Base-by-base conservation (phyloP, 2,888 invertebrate species). In the Lymantria dispar region DNA sequence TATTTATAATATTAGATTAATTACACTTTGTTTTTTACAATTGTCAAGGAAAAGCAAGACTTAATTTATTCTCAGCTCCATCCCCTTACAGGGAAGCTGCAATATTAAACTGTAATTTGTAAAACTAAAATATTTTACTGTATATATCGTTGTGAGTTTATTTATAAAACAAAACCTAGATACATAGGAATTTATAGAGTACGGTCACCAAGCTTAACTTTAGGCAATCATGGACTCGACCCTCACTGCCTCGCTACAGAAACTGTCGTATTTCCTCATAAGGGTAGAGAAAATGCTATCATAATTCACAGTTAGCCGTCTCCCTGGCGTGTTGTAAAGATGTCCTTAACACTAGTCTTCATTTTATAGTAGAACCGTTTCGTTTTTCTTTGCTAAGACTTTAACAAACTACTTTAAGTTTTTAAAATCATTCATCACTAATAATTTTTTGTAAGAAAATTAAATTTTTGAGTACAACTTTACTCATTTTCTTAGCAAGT, bases 251-350 rank as follows among this genome's bases (percentile, higher is more conserved):
- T 76, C 66, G 61, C 73, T 66, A 78, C 73, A 73, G 80, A 81
- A 85, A 85, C 85, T 87, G 87, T 86, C 88, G 89, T 90, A 87
- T 89, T 89, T 90, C 84, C 89, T 90, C 88, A 89, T 90, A 87
- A 88, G 86, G 86, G 83, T 76, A 85, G 82, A 80, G 87, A 84
- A 83, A 88, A 86, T 84, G 85, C 87, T 82, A 75, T 83, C 85
- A 88, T 91, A 90, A 87, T 78, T 91, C 83, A 88, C 78, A 72
- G 85, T 90, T 89, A 91, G 83, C 70, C 72, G 67, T 77, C 81
- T 86, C 89, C 88, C 87, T 68, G 70, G 89, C 73, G 89, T 84
- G 85, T 84, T 86, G 87, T 90, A 88, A 89, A 87, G 86, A 87
- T 87, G 87, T 86, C 88, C 87, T 90, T 85, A 87, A 83, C 87